A percentile compares a stretch with the other conserved stretches of the same genome.
These are phyloP conservation scores for Lerema accius DNA, from an alignment of 1,140 invertebrate genomes.

Conservation along the genomic window DNA sequence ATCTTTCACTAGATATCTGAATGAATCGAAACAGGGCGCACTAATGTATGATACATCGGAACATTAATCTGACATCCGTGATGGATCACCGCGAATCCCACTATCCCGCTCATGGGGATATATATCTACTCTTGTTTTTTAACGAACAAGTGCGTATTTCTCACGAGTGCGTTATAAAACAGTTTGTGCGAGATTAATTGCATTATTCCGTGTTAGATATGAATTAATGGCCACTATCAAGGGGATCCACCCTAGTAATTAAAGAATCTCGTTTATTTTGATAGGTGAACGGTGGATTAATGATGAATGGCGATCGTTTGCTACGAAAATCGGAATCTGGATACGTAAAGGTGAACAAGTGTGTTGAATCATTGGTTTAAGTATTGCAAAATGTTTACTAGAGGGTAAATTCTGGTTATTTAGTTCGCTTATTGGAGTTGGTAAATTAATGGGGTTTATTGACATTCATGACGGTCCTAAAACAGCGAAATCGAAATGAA, in stretches of 20 bases:
- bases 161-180: constrained; percentile 69
- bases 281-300: constrained; percentile 59
- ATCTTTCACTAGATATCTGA: not conserved
- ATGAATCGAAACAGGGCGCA: constrained; percentile 6
- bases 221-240: constrained; percentile 67
- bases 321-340: not conserved
- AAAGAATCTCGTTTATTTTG: constrained; percentile 68
- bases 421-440: too few relatives aligned
- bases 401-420: too few relatives aligned
- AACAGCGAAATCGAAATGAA: too few relatives aligned
- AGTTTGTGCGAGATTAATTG: constrained; percentile 69
- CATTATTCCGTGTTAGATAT: constrained; percentile 74
- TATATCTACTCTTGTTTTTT: constrained; percentile 61
- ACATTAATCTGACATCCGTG: constrained; percentile 64
- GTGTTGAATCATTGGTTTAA: not conserved
- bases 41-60: constrained; percentile 54
- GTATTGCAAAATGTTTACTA: too few relatives aligned
- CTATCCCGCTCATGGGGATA: constrained; percentile 29
- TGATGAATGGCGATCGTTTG: constrained; percentile 47
- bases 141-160: constrained; percentile 66
- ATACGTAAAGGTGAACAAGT: not conserved
- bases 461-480: too few relatives aligned
- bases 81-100: constrained; percentile 55
- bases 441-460: too few relatives aligned
- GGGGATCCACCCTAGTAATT: constrained; percentile 68